These are phyloP conservation scores for Hypomecis atomaria DNA, from an alignment of 2,888 invertebrate species.

Conservation along the genomic window DNA sequence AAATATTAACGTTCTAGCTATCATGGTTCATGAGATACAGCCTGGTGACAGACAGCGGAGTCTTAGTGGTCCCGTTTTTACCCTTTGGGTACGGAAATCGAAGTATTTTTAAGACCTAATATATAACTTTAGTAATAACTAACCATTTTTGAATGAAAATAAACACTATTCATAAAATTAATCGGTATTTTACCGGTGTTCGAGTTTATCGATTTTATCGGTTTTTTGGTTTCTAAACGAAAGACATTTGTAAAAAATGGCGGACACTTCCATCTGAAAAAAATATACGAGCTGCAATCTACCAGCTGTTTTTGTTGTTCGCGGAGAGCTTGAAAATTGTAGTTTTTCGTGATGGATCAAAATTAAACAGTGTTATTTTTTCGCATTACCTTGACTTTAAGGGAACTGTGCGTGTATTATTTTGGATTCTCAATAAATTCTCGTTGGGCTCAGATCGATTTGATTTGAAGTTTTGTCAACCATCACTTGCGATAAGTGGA, in stretches of 20 bases:
- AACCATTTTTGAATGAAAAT: no score
- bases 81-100: no score
- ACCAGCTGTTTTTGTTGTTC: slow-evolving; percentile 80
- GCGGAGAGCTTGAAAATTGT: slow-evolving; percentile 68
- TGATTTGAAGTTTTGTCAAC: slow-evolving; percentile 70
- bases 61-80: no score
- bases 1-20: no score
- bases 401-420: slow-evolving; percentile 61
- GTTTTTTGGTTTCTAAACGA: slow-evolving; percentile 29
- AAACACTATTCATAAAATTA: no score
- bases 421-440: slow-evolving; percentile 60
- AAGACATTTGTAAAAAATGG: slow-evolving; percentile 28
- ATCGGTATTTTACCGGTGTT: slow-evolving; percentile 28
- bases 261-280: slow-evolving; percentile 41
- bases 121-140: no score
- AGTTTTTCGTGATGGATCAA: slow-evolving; percentile 76
- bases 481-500: slow-evolving; percentile 65
- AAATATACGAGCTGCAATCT: slow-evolving; percentile 57
- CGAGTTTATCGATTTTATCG: slow-evolving; percentile 39
- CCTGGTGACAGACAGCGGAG: no score
- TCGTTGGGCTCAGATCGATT: slow-evolving; percentile 68
- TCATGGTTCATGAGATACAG: no score
- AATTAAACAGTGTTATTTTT: slow-evolving; percentile 77
- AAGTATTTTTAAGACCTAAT: no score
- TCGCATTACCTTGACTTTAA: slow-evolving; percentile 64